Conservation (phyloP, 2,888 invertebrate genomes). For the Alcis repandata region DNA sequence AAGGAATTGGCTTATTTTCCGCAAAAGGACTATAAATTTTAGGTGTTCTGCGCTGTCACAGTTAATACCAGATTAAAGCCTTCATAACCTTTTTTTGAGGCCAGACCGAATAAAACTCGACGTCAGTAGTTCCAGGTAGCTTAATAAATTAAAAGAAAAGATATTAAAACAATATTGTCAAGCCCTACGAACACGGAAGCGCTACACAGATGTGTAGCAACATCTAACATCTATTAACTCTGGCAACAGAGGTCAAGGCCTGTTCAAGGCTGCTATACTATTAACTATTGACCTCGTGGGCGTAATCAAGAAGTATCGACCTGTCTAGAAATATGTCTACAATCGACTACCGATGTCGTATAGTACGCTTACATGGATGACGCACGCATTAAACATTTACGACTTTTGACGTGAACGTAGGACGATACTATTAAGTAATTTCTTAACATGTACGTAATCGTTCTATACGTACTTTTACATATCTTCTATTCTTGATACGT, state of each 20-base stretch:
- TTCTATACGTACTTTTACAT: not conserved
- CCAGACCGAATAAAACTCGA: too few relatives aligned
- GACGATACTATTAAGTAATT: constrained; percentile 9
- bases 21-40: too few relatives aligned
- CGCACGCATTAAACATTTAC: constrained; percentile 13
- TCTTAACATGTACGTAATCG: constrained; percentile 13
- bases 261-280: constrained; percentile 18
- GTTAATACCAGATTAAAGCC: too few relatives aligned
- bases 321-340: constrained; percentile 37
- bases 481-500: constrained; percentile 19
- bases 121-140: too few relatives aligned
- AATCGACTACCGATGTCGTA: constrained; percentile 13
- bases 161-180: not conserved
- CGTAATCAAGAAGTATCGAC: constrained; percentile 32
- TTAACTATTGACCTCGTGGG: constrained; percentile 6
- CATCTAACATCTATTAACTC: constrained; percentile 12
- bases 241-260: constrained; percentile 32
- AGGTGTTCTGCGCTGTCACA: too few relatives aligned
- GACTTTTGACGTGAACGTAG: constrained; percentile 6
- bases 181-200: constrained; percentile 26
- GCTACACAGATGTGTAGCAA: too few relatives aligned
- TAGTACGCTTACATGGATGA: constrained; percentile 12
- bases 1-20: too few relatives aligned
- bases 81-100: too few relatives aligned
- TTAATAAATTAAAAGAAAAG: too few relatives aligned